Base-by-base conservation (phyloP, 2,888 invertebrate genomes). In the Lepidochitona cinerea region DNA sequence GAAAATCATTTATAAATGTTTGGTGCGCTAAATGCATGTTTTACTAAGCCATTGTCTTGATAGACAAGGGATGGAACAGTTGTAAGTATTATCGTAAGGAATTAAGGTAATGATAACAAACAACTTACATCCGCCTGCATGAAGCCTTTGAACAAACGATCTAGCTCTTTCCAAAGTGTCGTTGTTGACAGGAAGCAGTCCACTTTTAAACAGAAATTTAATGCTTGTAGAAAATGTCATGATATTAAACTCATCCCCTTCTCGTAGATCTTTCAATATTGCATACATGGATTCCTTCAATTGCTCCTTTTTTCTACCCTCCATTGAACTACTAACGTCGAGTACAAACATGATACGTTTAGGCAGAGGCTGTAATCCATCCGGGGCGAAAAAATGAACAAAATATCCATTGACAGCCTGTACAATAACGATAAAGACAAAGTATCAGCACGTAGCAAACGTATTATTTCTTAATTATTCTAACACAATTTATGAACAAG, bases 291-390 rank as follows among this genome's bases (percentile, higher is more conserved):
- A 84, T 14, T 76, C 80, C 52, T 86, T 93, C 33, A 94, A 89
- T 89, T 95, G 94, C 18, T 91, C 89, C 52, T 95, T 92, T 91
- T 94, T 94, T 69, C 92, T 92, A 53, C 93, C 94, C 82, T 91
- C 91, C 95, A 95, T 95, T 71, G 94, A 95, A 18, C 94, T 94
- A 41, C 94, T 94, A 0, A 94, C 93, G 88, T 95, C 95, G 84
- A 95, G 91, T 33, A 95, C 93, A 87, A 95, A 95, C 14, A 95
- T 92, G 5, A 94, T 93, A 83, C 94, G 93, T 87, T 95, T 95
- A 6, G 82, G 79, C 6, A 87, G 65, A 18, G 82, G 78, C 1
- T 79, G 35, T 26, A 80, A 69, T 33, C 93, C 92, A 2, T 90
- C 88, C 0, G 95, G 95, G 2, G 95, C 93, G 88, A 94, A 94